Base-by-base conservation (phyloP, 2,888 invertebrate genomes). In the Aphidoletes aphidimyza region DNA sequence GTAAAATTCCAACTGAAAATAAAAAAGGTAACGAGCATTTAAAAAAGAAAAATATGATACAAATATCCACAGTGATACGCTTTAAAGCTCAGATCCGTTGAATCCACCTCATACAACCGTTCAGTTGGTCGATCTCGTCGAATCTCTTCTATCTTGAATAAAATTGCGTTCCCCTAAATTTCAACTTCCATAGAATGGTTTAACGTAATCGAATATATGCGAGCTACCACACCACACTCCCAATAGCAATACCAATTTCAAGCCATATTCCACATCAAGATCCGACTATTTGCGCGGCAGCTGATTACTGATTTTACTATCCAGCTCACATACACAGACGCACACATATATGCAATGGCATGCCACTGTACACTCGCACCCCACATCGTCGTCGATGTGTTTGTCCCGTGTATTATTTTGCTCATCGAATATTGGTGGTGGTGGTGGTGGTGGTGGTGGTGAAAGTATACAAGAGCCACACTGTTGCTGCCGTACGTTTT, bases 401-500 rank as follows among this genome's bases (percentile, higher is more conserved):
- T n/a, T n/a, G n/a, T n/a, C n/a, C n/a, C n/a, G n/a, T n/a, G n/a
- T n/a, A n/a, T n/a, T n/a, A n/a, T n/a, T n/a, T n/a, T n/a, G n/a
- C n/a, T n/a, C n/a, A n/a, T n/a, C n/a, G n/a, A n/a, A n/a, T 17
- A 17, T 17, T 47, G 9, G 9, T 17, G 14, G 54, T 54, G 22
- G n/a, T 54, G 6, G 22, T 22, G 5, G 54, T 54, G 2, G 22
- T 54, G 1, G 54, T 54, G 9, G n/a, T 47, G 22, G 9, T 54
- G 9, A 3, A 54, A 54, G n/a, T n/a, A n/a, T n/a, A n/a, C n/a
- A 8, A 54, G 1, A n/a, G 3, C n/a, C 54, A 54, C 54, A 54
- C 54, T 54, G 54, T 54, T 54, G 54, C 54, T 54, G 54, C 22
- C n/a, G n/a, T n/a, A n/a, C n/a, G n/a, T n/a, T n/a, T n/a, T n/a